Conservation (phyloP, 2,888 invertebrate species). For the Drosophila limbata region DNA sequence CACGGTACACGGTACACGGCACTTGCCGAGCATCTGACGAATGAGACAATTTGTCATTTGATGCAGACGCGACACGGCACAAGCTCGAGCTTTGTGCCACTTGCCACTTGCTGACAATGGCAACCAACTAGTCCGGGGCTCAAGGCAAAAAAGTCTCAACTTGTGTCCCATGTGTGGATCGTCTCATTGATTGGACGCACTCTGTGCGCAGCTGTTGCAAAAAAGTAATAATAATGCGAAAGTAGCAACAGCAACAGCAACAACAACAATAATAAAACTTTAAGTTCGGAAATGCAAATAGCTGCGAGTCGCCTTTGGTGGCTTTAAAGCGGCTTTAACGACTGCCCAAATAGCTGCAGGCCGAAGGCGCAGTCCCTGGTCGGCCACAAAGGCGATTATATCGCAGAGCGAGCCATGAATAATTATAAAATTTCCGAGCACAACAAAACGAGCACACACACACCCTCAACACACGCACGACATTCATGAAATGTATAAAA, state of each 20-base stretch:
- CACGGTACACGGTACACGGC: constrained; percentile 6
- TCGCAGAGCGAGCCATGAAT: constrained; percentile 67
- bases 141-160: constrained; percentile 15
- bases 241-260: constrained; percentile 21
- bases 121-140: constrained; percentile 40
- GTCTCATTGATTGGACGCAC: constrained; percentile 49
- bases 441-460: constrained; percentile 19
- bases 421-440: constrained; percentile 74
- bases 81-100: constrained; percentile 12
- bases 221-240: constrained; percentile 62
- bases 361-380: constrained; percentile 12
- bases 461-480: constrained; percentile 39
- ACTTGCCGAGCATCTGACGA: constrained; percentile 52
- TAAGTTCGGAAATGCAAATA: constrained; percentile 63
- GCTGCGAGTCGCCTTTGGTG: constrained; percentile 31
- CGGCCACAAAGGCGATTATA: constrained; percentile 64
- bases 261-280: constrained; percentile 42
- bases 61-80: constrained; percentile 68
- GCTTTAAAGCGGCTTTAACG: constrained; percentile 56
- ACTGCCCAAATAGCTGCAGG: constrained; percentile 67
- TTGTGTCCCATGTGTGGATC: constrained; percentile 39
- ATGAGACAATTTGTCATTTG: constrained; percentile 82
- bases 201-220: constrained; percentile 50
- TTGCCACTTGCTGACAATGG: constrained; percentile 41
- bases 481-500: constrained; percentile 71